Base-by-base conservation (phyloP, 2,113 vertebrate genomes). In the Corvus moneduloides region DNA sequence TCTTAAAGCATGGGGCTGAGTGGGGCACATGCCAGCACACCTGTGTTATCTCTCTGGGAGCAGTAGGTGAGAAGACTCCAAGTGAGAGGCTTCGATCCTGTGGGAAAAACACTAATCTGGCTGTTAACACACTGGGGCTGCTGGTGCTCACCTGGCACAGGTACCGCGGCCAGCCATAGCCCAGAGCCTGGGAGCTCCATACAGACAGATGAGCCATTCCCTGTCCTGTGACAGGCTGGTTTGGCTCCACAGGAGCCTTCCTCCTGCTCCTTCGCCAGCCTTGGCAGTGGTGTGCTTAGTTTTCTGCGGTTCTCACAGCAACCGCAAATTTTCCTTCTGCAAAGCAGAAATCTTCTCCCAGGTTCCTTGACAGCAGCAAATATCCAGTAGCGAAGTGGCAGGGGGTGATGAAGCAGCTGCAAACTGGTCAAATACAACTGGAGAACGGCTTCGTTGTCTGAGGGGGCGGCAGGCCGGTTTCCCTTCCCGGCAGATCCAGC, bases 131-230 rank as follows among this genome's bases (percentile, higher is more conserved):
- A 0, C 19, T 16, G 41, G 61, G 49, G 39, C 28, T 74, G 51
- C 37, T 7, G 7, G 58, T 46, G 48, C 58, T 75, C 4, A 3
- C 48, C 62, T 83, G 93, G 76, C 32, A 49, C 4, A 2, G 52
- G 39, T 43, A 52, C 15, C 0, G 0, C 0, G 2, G 8, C 11
- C 59, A 48, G 61, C 58, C 8, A 1, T 52, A 67, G 67, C 46
- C 43, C 16, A 1, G 55, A 11, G 67, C 35, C 51, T 20, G 37
- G n/a, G 23, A 67, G 56, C 48, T 51, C n/a, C 5, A 30, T 11
- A 9, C 28, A 9, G 66, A 24, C 0, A 0, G 56, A 41, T 1
- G 3, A 71, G 71, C 75, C 4, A 0, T 54, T 44, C 62, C 43
- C 32, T 59, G 54, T 27, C 48, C 49, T 14, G 7, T 7, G 28